phyloP scores from a whole-genome alignment of 2,888 invertebrate species.

The Galerucella pusilla region DNA sequence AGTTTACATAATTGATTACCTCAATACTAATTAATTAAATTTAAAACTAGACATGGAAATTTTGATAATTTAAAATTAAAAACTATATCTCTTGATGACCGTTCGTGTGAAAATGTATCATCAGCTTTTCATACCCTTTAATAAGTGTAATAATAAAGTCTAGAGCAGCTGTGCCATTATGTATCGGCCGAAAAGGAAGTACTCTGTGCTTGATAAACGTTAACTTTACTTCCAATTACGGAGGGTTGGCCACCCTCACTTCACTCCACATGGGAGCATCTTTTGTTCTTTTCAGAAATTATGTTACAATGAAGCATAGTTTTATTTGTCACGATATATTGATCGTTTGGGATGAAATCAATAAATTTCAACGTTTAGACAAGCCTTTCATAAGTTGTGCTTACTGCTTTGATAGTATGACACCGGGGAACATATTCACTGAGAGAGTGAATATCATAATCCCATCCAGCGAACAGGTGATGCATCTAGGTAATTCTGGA shows the following conservation, averaged over 20 bases:
- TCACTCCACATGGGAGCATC: constrained; percentile 1
- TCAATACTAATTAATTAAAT: no score
- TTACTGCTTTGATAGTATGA: no score
- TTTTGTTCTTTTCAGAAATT: constrained; percentile 9
- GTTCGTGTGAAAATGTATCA: neutral
- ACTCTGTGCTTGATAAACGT: constrained; percentile 4
- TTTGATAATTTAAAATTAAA: neutral
- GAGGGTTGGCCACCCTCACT: constrained; percentile 7
- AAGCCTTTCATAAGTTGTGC: no score
- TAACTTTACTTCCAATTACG: constrained; percentile 15
- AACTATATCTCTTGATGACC: neutral
- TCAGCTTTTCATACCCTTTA: neutral
- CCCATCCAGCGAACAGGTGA: no score
- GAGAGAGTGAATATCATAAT: no score
- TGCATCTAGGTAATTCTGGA: no score
- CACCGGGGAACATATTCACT: no score
- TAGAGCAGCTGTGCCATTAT: constrained; percentile 10
- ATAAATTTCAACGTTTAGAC: no score
- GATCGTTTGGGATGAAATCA: no score
- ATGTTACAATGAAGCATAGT: neutral
- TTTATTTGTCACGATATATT: no score
- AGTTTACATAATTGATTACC: no score
- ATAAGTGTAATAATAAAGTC: constrained; percentile 10
- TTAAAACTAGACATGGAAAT: no score
- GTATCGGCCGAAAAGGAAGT: constrained; percentile 9